Base-by-base conservation (phyloP, 2,888 invertebrate genomes). In the Resseliella maxima region DNA sequence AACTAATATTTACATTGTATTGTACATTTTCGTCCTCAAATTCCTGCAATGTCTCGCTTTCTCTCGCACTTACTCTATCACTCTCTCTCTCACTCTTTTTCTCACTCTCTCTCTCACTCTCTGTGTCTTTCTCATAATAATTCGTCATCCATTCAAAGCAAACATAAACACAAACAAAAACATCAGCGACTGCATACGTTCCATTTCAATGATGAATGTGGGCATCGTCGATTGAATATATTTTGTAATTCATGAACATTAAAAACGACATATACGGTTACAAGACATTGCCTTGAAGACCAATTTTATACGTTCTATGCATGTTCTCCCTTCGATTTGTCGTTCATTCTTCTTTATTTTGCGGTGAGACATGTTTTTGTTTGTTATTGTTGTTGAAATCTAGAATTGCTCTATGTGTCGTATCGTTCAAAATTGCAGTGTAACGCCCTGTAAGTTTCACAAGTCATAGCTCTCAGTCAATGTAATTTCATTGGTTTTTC, bases 1-100 rank as follows among this genome's bases (percentile, higher is more conserved):
- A 72, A 72, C 72, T 72, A 72, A 72, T 72, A 72, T 72, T 72
- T 72, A 72, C 31, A 31, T 15, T 72, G 31, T 72, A 31, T 72
- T 31, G 72, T 72, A 72, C 72, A 72, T 72, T 72, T 31, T 72
- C 31, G 6, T 72, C 31, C 2, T 72, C n/a, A n/a, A n/a, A n/a
- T n/a, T n/a, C n/a, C n/a, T n/a, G n/a, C n/a, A n/a, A n/a, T n/a
- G n/a, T n/a, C n/a, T n/a, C n/a, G n/a, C n/a, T n/a, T n/a, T n/a
- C n/a, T n/a, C n/a, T n/a, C n/a, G n/a, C n/a, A n/a, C n/a, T n/a
- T n/a, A n/a, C n/a, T n/a, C n/a, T n/a, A n/a, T n/a, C n/a, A n/a
- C n/a, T n/a, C n/a, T n/a, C n/a, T n/a, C n/a, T n/a, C n/a, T n/a
- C n/a, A n/a, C 50, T 50, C 50, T 21, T 5, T n/a, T n/a, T n/a